A percentile compares a stretch with the other conserved stretches of the same genome.
These are phyloP conservation scores for Hesperia comma DNA, from an alignment of 2,888 invertebrate species.

Conservation along the genomic window DNA sequence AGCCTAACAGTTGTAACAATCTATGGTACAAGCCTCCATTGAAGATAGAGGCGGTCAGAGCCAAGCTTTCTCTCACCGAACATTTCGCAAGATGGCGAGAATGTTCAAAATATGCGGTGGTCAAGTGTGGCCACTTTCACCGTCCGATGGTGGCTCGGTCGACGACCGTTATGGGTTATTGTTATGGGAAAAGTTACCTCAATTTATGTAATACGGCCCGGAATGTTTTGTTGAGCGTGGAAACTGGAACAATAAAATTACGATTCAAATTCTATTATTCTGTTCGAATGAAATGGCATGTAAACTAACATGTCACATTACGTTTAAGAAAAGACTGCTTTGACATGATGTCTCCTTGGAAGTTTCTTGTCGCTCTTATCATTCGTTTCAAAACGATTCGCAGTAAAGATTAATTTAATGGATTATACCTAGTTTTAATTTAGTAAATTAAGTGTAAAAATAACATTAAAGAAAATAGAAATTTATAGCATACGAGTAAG, in stretches of 20 bases:
- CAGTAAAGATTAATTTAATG: too few species aligned
- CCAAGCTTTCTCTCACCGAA: conserved; percentile 22
- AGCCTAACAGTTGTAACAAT: not conserved
- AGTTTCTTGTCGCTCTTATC: too few species aligned
- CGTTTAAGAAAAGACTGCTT: too few species aligned
- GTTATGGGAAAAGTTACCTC: conserved; percentile 11
- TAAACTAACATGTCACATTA: too few species aligned
- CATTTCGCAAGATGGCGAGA: conserved; percentile 22
- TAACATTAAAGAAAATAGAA: too few species aligned
- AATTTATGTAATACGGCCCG: not conserved
- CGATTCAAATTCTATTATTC: not conserved
- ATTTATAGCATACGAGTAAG: too few species aligned
- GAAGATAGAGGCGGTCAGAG: not conserved
- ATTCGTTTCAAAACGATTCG: too few species aligned
- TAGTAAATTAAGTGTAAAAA: too few species aligned
- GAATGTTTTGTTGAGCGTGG: not conserved
- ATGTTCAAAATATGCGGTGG: conserved; percentile 25
- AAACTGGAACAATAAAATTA: not conserved
- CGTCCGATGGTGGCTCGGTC: not conserved
- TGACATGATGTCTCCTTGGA: too few species aligned
- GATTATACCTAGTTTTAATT: too few species aligned
- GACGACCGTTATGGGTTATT: conserved; percentile 14
- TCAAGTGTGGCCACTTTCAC: conserved; percentile 33
- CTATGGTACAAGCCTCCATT: too few species aligned
- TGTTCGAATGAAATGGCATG: too few species aligned